Evolutionary conservation across 2,797 vertebrate genomes (phyloP), one percentile per base, ranked within the genome.

Genomic region (Taeniopygia guttata): DNA sequence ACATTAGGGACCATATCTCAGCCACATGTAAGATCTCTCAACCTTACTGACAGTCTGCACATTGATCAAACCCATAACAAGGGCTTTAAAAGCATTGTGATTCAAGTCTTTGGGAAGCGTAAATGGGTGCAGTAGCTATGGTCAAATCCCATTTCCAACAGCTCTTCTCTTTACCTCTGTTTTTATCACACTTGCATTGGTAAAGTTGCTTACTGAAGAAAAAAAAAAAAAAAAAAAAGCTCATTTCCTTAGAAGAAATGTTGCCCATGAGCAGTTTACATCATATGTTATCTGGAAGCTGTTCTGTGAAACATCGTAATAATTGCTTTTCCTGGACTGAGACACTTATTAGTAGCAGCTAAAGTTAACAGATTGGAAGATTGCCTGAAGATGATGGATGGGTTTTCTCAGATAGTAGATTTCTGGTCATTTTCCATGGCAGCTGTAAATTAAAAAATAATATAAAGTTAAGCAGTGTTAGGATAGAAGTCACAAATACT

Each of bases 311-410:
- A 98, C 98, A 98, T 90, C 2, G 0, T 69, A 94, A 62, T 91
- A 92, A 98, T 98, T 98, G 98, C 98, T 98, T 98, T 98, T 98
- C 98, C 98, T 98, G 96, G 97, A 97, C 98, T 98, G 98, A 98
- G 98, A 98, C 98, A 98, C 98, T 98, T 98, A 98, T 97, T 98
- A 99, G 98, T 98, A 98, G 98, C 98, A 98, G 98, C 98, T 93
- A 97, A 98, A 98, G 97, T 98, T 98, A 98, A 98, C 98, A 98
- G 98, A 90, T 90, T 93, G 92, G 93, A 92, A 94, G 87, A 79
- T 14, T 93, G 93, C 98, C 98, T 97, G 98, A 98, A 98, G 98
- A 98, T 98, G 93, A 97, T 79, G 98, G 98, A 98, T 98, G 97
- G 94, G 96, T 98, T 98, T 98, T 98, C 97, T 97, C 98, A 98